These are phyloP conservation scores for Limnephilus auricula DNA, from an alignment of 2,888 invertebrate species.

Conservation along the genomic window DNA sequence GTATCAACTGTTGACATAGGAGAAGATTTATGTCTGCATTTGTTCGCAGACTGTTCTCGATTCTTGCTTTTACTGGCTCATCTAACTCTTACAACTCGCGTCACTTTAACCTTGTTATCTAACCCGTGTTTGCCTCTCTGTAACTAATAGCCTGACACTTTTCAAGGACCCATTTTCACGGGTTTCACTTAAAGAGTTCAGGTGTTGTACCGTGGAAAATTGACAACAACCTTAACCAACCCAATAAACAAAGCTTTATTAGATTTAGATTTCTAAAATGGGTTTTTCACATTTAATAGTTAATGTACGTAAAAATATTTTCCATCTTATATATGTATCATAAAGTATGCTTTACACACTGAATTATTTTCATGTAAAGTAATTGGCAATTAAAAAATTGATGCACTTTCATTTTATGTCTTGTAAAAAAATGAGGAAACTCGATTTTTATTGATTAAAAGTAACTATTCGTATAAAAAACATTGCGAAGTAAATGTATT, in stretches of 20 bases:
- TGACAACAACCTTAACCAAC: not conserved
- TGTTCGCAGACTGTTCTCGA: not conserved
- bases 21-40: not conserved
- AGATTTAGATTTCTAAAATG: not conserved
- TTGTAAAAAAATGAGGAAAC: not conserved
- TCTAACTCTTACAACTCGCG: not conserved
- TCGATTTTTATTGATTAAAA: not conserved
- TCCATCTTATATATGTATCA: too few species aligned
- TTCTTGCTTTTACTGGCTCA: not conserved
- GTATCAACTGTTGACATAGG: not conserved
- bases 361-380: too few species aligned
- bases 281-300: not conserved
- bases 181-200: not conserved
- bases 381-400: not conserved
- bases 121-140: not conserved
- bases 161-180: constrained; percentile 15
- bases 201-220: not conserved
- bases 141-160: not conserved
- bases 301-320: too few species aligned
- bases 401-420: not conserved
- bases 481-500: not conserved
- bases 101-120: not conserved
- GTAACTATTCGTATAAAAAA: not conserved
- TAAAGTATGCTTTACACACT: too few species aligned
- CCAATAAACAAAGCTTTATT: not conserved